These are phyloP conservation scores for Gnathonemus longibarbis DNA, from an alignment of 2,113 vertebrate species.

Conservation along the genomic window DNA sequence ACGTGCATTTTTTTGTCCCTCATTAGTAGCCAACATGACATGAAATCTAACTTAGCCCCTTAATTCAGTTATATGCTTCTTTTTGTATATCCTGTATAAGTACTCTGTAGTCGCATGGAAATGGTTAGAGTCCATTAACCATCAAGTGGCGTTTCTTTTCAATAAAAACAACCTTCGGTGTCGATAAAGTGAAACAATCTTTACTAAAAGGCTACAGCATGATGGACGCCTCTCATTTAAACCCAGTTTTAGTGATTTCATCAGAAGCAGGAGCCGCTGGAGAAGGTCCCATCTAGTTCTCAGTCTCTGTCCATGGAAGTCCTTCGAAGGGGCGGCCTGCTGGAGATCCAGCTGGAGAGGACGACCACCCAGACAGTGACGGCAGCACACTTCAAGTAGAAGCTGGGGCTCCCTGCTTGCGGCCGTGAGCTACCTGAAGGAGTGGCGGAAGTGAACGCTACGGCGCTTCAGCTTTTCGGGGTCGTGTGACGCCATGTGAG, in stretches of 20 bases:
- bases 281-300: neutral
- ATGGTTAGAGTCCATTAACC: neutral
- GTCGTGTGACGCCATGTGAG: constrained; percentile 82
- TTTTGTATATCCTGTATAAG: neutral
- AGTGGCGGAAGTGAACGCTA: constrained; percentile 72
- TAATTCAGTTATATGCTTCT: neutral
- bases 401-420: neutral
- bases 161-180: neutral
- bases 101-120: neutral
- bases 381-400: neutral
- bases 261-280: neutral
- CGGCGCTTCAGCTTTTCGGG: constrained; percentile 74
- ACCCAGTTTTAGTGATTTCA: neutral
- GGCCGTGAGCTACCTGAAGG: constrained; percentile 58
- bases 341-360: neutral
- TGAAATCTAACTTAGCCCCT: neutral
- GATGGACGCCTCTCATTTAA: neutral
- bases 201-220: neutral
- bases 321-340: neutral
- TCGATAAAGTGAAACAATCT: neutral
- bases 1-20: neutral
- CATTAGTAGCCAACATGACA: neutral
- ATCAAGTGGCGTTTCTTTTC: neutral
- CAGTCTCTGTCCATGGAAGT: neutral
- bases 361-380: neutral